phyloP scores from a whole-genome alignment of 2,888 invertebrate species.

The Papilio demoleus region DNA sequence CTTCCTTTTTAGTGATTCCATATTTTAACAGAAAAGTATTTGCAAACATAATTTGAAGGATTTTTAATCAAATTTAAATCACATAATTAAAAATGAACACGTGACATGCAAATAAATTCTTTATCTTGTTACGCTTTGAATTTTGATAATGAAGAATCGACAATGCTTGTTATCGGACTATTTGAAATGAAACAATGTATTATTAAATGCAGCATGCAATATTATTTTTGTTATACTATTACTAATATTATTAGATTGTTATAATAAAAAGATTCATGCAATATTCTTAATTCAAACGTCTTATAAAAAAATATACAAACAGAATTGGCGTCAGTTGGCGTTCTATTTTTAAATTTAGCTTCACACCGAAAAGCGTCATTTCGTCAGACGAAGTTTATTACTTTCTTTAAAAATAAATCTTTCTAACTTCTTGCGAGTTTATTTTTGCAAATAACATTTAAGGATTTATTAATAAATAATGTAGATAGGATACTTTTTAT shows the following conservation, averaged over 20 bases:
- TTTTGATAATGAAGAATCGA: slow-evolving; percentile 24
- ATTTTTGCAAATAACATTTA: background rate
- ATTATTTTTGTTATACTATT: background rate
- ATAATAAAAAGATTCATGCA: background rate
- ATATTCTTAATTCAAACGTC: background rate
- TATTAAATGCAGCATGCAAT: background rate
- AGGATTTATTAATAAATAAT: background rate
- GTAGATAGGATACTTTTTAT: background rate
- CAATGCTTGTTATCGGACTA: slow-evolving; percentile 17
- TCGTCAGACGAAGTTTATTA: slow-evolving; percentile 25
- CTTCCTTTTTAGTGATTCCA: no score
- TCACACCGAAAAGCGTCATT: slow-evolving; percentile 32
- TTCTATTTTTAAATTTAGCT: slow-evolving; percentile 37
- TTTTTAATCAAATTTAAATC: no score
- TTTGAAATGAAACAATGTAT: background rate
- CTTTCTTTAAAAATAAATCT: slow-evolving; percentile 18
- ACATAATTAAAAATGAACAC: background rate
- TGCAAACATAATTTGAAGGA: no score
- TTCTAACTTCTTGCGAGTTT: background rate
- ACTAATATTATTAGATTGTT: background rate
- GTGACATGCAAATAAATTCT: slow-evolving; percentile 5
- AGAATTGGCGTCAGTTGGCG: slow-evolving; percentile 32
- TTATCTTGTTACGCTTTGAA: slow-evolving; percentile 29
- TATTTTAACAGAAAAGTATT: no score
- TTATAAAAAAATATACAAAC: slow-evolving; percentile 17